These are phyloP conservation scores for Coreius guichenoti DNA, from an alignment of 2,797 vertebrate genomes.

Conservation along the genomic window DNA sequence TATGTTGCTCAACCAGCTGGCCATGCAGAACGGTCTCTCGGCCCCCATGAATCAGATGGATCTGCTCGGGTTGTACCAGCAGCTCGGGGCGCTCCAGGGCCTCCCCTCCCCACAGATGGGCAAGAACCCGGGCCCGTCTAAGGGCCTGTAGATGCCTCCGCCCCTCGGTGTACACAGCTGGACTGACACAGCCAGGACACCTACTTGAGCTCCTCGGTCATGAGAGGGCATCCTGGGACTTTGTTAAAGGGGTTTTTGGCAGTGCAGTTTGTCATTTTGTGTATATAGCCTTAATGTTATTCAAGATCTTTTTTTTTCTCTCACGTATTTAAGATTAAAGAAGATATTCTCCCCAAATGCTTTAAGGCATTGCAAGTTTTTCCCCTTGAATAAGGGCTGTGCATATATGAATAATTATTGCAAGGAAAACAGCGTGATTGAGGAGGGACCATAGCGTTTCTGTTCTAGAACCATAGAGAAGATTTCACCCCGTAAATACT, in stretches of 20 bases:
- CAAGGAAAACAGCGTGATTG: constrained; percentile 70
- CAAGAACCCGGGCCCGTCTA: constrained; percentile 94
- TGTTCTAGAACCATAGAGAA: constrained; percentile 65
- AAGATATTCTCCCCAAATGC: constrained; percentile 71
- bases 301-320: constrained; percentile 76
- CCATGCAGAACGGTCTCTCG: constrained; percentile 83
- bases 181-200: constrained; percentile 54
- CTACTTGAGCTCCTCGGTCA: constrained; percentile 24
- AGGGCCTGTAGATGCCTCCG: constrained; percentile 83
- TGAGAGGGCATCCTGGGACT: constrained; percentile 57
- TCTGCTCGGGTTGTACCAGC: constrained; percentile 94
- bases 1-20: constrained; percentile 90
- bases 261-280: constrained; percentile 77
- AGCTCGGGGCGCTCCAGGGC: constrained; percentile 85
- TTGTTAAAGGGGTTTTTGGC: constrained; percentile 70
- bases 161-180: constrained; percentile 49
- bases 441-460: constrained; percentile 78
- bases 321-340: constrained; percentile 75
- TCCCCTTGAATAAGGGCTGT: constrained; percentile 77
- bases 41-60: constrained; percentile 86
- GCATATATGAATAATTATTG: constrained; percentile 76
- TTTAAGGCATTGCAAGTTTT: constrained; percentile 75
- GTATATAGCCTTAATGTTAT: constrained; percentile 92
- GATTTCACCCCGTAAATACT: constrained; percentile 65
- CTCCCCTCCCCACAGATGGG: constrained; percentile 82